Evolutionary conservation across 1,140 invertebrate genomes (phyloP), one percentile per base, ranked within the genome.

Genomic region (Oryzaephilus surinamensis): DNA sequence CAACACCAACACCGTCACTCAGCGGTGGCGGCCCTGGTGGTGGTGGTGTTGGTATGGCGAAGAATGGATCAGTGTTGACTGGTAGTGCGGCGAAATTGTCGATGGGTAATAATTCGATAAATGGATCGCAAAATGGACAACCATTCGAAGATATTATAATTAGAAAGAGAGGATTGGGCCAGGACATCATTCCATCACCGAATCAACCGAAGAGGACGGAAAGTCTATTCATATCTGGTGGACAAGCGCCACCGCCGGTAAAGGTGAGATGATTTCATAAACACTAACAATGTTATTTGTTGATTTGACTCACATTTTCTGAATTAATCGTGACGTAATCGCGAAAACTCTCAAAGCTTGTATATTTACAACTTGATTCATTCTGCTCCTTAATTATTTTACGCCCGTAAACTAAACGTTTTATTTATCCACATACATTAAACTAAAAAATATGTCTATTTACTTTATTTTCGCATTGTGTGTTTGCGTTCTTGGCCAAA

Each of bases 201-300:
- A 76, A 77, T 43, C 84, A 89, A 58, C 87, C 86, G 23, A 90
- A 90, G 61, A 71, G 89, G 48, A 92, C 88, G 32, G 88, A 92
- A 58, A 92, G 87, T 62, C 66, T 84, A 30, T 83, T 76, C 57
- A 70, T 81, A 46, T 72, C 70, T 41, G 41, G 37, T 23, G 36
- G 19, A 17, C 34, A 39, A 5, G 40, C 47, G 14, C 38, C 54
- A 14, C 50, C 50, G 39, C 34, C 42, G 12, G 24, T 46, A 39
- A 55, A 57, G 50, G 51, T 60, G 24, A 41, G 30, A 32, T n/a
- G 18, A n/a, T n/a, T n/a, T n/a, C n/a, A n/a, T n/a, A n/a, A n/a
- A n/a, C n/a, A n/a, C n/a, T n/a, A n/a, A n/a, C n/a, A n/a, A n/a
- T n/a, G n/a, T n/a, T n/a, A n/a, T n/a, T n/a, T 70, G n/a, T n/a